phyloP scores from a whole-genome alignment of 1,140 invertebrate species.

The Achatina immaculata region DNA sequence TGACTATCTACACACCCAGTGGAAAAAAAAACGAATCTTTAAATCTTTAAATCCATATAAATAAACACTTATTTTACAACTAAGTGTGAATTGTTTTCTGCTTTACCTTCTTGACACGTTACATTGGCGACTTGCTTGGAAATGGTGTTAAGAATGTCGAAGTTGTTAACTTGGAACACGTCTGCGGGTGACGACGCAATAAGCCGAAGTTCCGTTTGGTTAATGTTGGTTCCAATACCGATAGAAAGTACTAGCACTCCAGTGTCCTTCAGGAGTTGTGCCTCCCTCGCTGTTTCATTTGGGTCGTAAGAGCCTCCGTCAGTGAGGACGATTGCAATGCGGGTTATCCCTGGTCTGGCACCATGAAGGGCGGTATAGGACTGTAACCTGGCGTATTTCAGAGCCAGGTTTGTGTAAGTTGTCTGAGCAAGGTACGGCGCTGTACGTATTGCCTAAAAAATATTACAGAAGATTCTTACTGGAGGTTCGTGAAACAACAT shows the following conservation, averaged over 20 bases:
- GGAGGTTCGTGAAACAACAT: too few relatives aligned
- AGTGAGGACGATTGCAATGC: slow-evolving; percentile 32
- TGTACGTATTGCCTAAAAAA: not conserved
- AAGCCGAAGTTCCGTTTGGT: not conserved
- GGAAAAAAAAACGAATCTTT: too few relatives aligned
- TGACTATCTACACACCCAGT: too few relatives aligned
- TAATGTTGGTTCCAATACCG: not conserved
- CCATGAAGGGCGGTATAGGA: slow-evolving; percentile 4
- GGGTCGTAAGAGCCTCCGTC: slow-evolving; percentile 26
- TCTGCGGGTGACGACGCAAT: not conserved
- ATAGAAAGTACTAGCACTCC: not conserved
- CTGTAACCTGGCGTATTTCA: slow-evolving; percentile 1
- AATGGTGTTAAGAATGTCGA: not conserved
- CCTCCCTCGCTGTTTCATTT: not conserved
- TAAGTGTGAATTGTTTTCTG: too few relatives aligned
- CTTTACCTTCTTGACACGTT: not conserved
- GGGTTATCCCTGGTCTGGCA: not conserved
- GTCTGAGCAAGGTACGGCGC: not conserved
- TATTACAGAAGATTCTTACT: too few relatives aligned
- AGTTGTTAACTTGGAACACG: slow-evolving; percentile 14
- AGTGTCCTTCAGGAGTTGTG: not conserved
- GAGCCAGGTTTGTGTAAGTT: slow-evolving; percentile 24
- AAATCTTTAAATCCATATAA: too few relatives aligned
- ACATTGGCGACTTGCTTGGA: not conserved
- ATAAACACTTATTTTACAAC: too few relatives aligned